phyloP scores from a whole-genome alignment of 2,888 invertebrate genomes.

The Nymphalis c-album region DNA sequence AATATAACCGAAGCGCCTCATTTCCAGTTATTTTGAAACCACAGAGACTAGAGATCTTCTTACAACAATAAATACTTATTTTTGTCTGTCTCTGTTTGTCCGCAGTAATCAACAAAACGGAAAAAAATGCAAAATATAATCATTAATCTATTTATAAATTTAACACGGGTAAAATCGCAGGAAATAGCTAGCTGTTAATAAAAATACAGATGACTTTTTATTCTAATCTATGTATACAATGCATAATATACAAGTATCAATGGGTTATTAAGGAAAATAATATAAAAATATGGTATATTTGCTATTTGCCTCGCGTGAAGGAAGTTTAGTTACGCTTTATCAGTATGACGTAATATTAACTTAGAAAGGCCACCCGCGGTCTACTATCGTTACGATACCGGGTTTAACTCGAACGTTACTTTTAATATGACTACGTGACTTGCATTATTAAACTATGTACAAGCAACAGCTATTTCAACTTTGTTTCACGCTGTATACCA shows the following conservation, averaged over 20 bases:
- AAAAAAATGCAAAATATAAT: neutral
- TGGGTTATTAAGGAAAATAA: conserved; percentile 4
- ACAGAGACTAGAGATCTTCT: no score
- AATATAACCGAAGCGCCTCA: no score
- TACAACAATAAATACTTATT: no score
- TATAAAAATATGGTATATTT: conserved; percentile 14
- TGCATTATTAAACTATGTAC: conserved; percentile 32
- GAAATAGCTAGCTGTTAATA: no score
- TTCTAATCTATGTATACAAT: no score
- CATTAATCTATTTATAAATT: neutral
- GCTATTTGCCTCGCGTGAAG: conserved; percentile 26
- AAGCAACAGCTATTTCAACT: conserved; percentile 26
- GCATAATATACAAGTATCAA: neutral
- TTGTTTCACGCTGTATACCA: conserved; percentile 15
- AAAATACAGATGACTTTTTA: no score
- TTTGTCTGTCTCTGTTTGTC: neutral
- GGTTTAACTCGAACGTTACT: conserved; percentile 31
- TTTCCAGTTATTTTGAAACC: no score
- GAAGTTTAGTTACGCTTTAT: conserved; percentile 33
- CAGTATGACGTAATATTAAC: conserved; percentile 36
- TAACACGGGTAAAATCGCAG: no score
- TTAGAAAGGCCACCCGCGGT: conserved; percentile 39
- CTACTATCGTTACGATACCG: conserved; percentile 27
- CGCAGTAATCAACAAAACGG: neutral
- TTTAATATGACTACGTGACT: conserved; percentile 35